A percentile compares a stretch with the other conserved stretches of the same genome.
Conservation (phyloP, 1,140 invertebrate genomes). For the Ceratina calcarata region DNA sequence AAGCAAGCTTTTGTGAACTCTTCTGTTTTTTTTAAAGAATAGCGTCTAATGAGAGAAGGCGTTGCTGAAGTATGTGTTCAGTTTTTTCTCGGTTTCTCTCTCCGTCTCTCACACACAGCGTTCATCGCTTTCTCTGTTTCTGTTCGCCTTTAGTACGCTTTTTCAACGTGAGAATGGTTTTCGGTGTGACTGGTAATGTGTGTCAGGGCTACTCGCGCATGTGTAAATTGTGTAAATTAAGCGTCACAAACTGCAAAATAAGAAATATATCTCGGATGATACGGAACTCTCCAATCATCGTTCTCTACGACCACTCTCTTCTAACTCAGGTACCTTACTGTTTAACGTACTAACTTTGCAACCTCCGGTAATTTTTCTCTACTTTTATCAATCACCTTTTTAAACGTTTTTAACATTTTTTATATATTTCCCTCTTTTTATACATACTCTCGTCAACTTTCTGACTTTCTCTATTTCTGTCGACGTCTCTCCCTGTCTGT, state of each 20-base stretch:
- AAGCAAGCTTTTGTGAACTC: conserved; percentile 28
- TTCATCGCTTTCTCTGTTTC: conserved; percentile 40
- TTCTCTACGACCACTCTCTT: conserved; percentile 55
- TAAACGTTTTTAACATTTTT: conserved; percentile 55
- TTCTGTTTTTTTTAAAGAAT: conserved; percentile 13
- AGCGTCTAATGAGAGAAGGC: conserved; percentile 12
- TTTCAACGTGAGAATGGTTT: conserved; percentile 64
- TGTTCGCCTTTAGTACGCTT: conserved; percentile 51
- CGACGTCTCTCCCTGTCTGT: conserved; percentile 9
- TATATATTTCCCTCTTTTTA: conserved; percentile 30
- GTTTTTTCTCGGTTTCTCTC: conserved; percentile 17
- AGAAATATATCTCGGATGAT: conserved; percentile 47
- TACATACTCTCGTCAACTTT: conserved; percentile 31
- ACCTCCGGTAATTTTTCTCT: conserved; percentile 53
- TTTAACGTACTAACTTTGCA: conserved; percentile 52
- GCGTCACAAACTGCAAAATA: conserved; percentile 56
- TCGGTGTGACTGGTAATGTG: conserved; percentile 58
- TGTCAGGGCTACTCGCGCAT: conserved; percentile 72
- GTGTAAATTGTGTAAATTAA: conserved; percentile 69
- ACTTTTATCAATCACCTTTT: conserved; percentile 55
- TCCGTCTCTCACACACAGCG: conserved; percentile 21
- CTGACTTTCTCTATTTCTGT: conserved; percentile 12
- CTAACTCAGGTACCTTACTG: conserved; percentile 60
- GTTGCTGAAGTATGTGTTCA: conserved; percentile 9
- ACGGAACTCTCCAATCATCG: conserved; percentile 63